Base-by-base conservation (phyloP, 2,888 invertebrate species). In the Baronia brevicornis region DNA sequence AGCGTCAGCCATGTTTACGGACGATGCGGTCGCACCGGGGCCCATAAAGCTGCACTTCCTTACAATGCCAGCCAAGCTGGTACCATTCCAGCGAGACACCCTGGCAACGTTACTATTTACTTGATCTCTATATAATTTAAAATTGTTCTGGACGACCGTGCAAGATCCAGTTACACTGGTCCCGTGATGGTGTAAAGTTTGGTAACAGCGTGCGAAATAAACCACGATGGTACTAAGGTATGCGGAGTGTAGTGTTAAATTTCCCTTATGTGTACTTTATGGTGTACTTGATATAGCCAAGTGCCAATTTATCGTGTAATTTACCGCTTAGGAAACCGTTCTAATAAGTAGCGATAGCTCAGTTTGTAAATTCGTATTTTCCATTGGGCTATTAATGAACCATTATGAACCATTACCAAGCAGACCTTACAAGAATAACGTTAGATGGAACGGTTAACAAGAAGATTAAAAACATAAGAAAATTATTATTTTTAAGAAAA, bases 21-120 rank as follows among this genome's bases (percentile, higher is more conserved):
- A 61, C 68, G 56, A 51, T 69, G 74, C 44, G 74, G 74, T 71
- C 60, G 51, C 64, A 65, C 60, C 56, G 50, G 58, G 55, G 50
- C 48, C 61, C 69, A 69, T 79, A 78, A 78, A 78, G 63, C 66
- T 63, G 52, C 54, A 60, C 69, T 72, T 73, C 74, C 74, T 73
- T 70, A 65, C 58, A 47, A 56, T 63, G 65, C 60, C 49, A 57
- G 56, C 63, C 45, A 51, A 44, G 47, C 42, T 46, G 43, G 28
- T 41, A 41, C 77, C 69, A 69, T 17, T 46, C 24, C 48, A 49
- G 34, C 27, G 33, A 51, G 69, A 61, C 43, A 63, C 44, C 28
- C 36, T 39, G 48, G 47, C 51, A 44, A 38, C 39, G 43, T 45
- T 39, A 40, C 39, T 36, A 40, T 36, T 39, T 31, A 31, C 7